A percentile compares a stretch with the other conserved stretches of the same genome.
Evolutionary conservation across 2,888 invertebrate genomes (phyloP).

Genomic region (Phorcus lineatus): DNA sequence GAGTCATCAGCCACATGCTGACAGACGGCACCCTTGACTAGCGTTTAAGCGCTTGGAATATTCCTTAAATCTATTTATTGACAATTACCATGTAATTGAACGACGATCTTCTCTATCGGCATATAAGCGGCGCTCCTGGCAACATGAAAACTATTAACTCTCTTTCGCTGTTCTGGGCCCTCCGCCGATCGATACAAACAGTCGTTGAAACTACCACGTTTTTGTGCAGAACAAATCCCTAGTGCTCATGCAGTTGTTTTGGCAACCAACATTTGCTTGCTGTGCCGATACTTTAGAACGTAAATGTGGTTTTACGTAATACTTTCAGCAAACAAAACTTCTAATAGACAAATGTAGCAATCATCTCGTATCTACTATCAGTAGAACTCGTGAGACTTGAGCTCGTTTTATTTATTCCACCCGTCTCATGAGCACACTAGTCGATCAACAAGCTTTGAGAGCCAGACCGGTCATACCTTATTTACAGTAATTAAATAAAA

Average conservation of each 20-base stretch:
- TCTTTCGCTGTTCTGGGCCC: neutral
- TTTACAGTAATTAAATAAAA: neutral
- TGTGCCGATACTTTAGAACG: neutral
- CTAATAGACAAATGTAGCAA: neutral
- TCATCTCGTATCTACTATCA: neutral
- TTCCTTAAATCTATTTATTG: neutral
- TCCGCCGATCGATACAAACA: neutral
- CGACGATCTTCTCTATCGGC: neutral
- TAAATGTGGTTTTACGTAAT: neutral
- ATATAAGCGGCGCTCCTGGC: neutral
- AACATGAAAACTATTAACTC: slow-evolving; percentile 7
- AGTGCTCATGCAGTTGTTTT: neutral
- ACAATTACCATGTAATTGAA: slow-evolving; percentile 1
- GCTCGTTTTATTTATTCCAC: neutral
- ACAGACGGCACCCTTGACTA: no score
- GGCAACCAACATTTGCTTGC: neutral
- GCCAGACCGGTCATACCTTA: neutral
- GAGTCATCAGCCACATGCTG: no score
- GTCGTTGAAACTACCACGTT: neutral
- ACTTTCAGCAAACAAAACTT: neutral
- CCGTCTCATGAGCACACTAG: neutral
- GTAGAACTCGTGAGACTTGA: neutral
- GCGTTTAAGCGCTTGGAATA: no score
- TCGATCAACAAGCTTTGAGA: neutral
- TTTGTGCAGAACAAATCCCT: neutral